These are phyloP conservation scores for Escarpia spicata DNA, from an alignment of 2,888 invertebrate genomes.

Conservation along the genomic window DNA sequence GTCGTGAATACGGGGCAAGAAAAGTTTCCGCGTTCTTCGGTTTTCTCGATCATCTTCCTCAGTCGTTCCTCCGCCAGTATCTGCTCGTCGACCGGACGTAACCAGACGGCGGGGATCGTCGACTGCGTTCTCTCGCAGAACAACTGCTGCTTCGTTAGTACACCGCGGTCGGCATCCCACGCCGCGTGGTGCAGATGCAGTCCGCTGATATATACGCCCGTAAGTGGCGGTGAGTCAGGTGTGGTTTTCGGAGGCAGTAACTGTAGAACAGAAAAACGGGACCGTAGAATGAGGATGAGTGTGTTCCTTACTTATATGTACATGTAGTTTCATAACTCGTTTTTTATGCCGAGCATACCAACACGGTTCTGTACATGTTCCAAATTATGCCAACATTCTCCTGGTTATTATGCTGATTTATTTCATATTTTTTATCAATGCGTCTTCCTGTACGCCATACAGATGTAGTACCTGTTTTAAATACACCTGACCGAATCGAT, in stretches of 20 bases:
- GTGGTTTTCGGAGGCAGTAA: conserved; percentile 51
- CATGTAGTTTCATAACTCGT: background rate
- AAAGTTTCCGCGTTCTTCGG: background rate
- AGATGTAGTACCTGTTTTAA: too few species aligned
- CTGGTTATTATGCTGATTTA: too few species aligned
- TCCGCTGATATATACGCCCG: conserved; percentile 54
- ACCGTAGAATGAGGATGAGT: background rate
- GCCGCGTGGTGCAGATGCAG: conserved; percentile 56
- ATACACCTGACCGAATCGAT: too few species aligned
- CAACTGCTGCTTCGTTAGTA: conserved; percentile 45
- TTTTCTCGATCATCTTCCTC: background rate
- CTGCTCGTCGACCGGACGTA: conserved; percentile 47
- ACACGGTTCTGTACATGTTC: background rate
- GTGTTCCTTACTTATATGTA: background rate
- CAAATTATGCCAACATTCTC: too few species aligned
- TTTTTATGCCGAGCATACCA: background rate
- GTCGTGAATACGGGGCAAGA: conserved; percentile 9
- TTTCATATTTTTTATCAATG: too few species aligned
- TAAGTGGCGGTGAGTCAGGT: conserved; percentile 45
- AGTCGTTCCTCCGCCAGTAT: background rate
- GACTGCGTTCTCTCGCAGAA: conserved; percentile 36
- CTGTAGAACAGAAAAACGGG: background rate
- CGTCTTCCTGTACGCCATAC: too few species aligned
- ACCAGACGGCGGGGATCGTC: conserved; percentile 53
- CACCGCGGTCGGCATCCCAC: conserved; percentile 52